Base-by-base conservation (phyloP, 1,140 invertebrate genomes). In the Drosophila nigromelanica region DNA sequence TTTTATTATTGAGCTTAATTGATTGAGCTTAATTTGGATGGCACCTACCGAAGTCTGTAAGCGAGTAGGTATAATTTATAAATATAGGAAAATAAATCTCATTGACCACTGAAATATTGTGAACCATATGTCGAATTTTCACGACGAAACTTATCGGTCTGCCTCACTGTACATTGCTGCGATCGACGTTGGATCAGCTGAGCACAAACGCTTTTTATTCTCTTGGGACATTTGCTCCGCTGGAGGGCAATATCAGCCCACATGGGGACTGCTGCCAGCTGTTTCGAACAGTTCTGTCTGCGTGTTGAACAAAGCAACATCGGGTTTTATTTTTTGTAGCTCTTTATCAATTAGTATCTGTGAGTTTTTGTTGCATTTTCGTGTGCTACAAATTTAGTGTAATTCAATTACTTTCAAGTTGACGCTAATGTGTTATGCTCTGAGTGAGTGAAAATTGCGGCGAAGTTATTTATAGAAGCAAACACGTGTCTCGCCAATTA, bases 161-260 rank as follows among this genome's bases (percentile, higher is more conserved):
- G 42, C 10, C 15, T n/a, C 62, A 48, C 52, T 66, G 42, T 40
- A 45, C 35, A 4, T 18, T 5, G 4, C 27, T 33, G 10, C 10
- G 55, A 58, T 43, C 24, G 24, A 11, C 24, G 40, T n/a, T 58
- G 40, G 1, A 27, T 45, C 55, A 15, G 14, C 5, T 11, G 24
- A 15, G 27, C 48, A 43, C 14, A 42, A 15, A 43, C 1, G 5
- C 5, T 55, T 14, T 40, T 10, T 14, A 55, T 24, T 15, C 40
- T 58, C 55, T 33, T 45, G 24, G 55, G 40, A 58, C 27, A 45
- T 70, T 27, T 58, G 18, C 61, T 54, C 67, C 21, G 58, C 66
- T 69, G 66, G 50, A 61, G 27, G 12, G 33, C 4, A 10, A 27
- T 1, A 48, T n/a, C 35, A 37, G 30, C 12, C 37, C 24, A 8